Evolutionary conservation across 1,140 invertebrate species (phyloP), one percentile per base, ranked within the genome.

Genomic region (Pogonomyrmex californicus): DNA sequence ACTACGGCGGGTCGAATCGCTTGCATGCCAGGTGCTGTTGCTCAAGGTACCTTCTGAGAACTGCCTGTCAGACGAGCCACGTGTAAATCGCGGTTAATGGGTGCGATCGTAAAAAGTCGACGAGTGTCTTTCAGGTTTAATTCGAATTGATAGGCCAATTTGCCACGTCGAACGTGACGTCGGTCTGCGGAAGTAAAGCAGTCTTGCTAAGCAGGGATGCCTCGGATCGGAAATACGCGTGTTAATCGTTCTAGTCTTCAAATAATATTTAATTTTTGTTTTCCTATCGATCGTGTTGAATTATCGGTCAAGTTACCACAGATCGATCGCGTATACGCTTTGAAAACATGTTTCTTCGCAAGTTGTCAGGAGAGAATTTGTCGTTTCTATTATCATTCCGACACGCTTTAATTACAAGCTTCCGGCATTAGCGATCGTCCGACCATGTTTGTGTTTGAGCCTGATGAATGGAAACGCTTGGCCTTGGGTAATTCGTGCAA

Each of bases 341-440:
- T 44, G 36, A n/a, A 51, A 60, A 17, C 30, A 44, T 9, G 10
- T 33, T 62, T 86, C 33, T 75, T 73, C 65, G 41, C 36, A 14
- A n/a, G 17, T 44, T 23, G 44, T 33, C n/a, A 14, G 10, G 33
- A 49, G 54, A 87, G 66, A 79, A 83, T 85, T 78, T 38, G 38
- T 54, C 33, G 33, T 68, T 65, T 49, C 36, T 85, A 2, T 23
- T 86, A 7, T 62, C 63, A 66, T 44, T 66, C 70, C 65, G 65
- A 68, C 47, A 54, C 58, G 36, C 47, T 87, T 38, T 60, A 90
- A 90, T 78, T 90, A 89, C 83, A 83, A 30, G 30, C 44, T 87
- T 63, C 58, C 76, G 78, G 73, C 60, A 58, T 47, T 82, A 86
- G 73, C 38, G 75, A 49, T 71, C 65, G 66, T 78, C 56, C 73